Evolutionary conservation across 2,888 invertebrate species (phyloP), one percentile per base, ranked within the genome.

Genomic region (Chrysolina oricalcia): DNA sequence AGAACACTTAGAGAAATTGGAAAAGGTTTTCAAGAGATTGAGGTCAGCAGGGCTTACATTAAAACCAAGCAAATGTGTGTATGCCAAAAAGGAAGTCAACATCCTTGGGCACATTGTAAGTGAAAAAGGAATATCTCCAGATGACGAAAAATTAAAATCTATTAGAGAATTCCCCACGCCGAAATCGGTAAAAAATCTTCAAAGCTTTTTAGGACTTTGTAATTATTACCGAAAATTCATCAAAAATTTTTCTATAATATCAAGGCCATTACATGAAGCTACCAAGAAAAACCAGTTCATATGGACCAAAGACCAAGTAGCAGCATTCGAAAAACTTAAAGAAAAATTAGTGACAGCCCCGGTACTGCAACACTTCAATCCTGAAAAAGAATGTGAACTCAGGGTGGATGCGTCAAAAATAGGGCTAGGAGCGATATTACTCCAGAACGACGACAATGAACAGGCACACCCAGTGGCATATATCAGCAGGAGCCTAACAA

Each of bases 71-170:
- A 81, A 72, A 46, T 72, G 72, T n/a, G 41, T 41, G 19, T 64
- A 53, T 21, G 63, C 50, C 75, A 62, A 80, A 78, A 50, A 59
- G 0, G 77, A 78, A 64, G 70, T 82, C 9, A 80, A 79, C 13
- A 82, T 84, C 43, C 50, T 84, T 9, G 82, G 83, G 3, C 81
- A 84, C 46, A 77, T 80, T 0, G 71, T 84, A 0, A 72, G 73
- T 2, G 75, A 78, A 5, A 82, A 82, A 64, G 67, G 67, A 11
- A 48, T 73, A 23, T 13, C 67, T 48, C 79, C 11, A 41, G 70
- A n/a, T 69, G 75, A 15, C 75, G 4, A 3, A 6, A 41, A 65
- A 9, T 35, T 65, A 4, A 65, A n/a, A n/a, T n/a, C n/a, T n/a
- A n/a, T n/a, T n/a, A n/a, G 66, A 72, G 79, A 76, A 23, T 73